Evolutionary conservation across 2,113 vertebrate genomes (phyloP), one percentile per base, ranked within the genome.

Genomic region (Siphamia tubifer): DNA sequence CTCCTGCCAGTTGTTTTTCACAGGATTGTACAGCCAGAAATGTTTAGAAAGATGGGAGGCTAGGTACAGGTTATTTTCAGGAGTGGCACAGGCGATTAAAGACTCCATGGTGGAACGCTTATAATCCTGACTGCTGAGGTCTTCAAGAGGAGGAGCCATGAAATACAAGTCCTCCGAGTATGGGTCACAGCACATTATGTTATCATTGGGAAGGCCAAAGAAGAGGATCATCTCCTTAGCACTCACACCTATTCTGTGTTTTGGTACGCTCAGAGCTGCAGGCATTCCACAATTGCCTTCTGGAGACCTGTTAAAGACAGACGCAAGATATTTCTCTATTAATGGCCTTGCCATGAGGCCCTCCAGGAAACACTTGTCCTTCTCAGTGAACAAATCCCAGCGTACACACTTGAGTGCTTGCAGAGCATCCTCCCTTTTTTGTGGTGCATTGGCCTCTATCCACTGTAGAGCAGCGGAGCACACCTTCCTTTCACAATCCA

Each of bases 151-250:
- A 1, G 94, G 94, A 0, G 91, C 87, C 93, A 96, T 93, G 40
- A 92, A 94, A 52, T 93, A 94, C 57, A 95, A 85, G 17, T 95
- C 94, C 30, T 94, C 94, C 0, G 92, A 93, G 64, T 93, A 95
- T 0, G 94, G 94, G 71, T 95, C 93, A 7, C 93, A 95, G 72
- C 94, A 96, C 68, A 95, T 90, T 51, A 95, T 95, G n/a, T 93
- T 93, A 60, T 95, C 93, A 32, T 94, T 93, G 2, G 94, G 94
- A 2, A 94, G 84, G 4, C 94, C 95, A 19, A 96, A 95, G 68
- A 96, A 95, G 27, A 95, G 87, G 17, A 95, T 92, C 95, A 95
- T 95, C 64, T 95, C 92, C 75, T 94, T 96, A 5, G 94, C 94
- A 5, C 84, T 93, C 39, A 92, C 91, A 2, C 95, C 95, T 62